A percentile compares a stretch with the other conserved stretches of the same genome.
Evolutionary conservation across 2,797 vertebrate genomes (phyloP).

Genomic region (Pelochelys cantorii): DNA sequence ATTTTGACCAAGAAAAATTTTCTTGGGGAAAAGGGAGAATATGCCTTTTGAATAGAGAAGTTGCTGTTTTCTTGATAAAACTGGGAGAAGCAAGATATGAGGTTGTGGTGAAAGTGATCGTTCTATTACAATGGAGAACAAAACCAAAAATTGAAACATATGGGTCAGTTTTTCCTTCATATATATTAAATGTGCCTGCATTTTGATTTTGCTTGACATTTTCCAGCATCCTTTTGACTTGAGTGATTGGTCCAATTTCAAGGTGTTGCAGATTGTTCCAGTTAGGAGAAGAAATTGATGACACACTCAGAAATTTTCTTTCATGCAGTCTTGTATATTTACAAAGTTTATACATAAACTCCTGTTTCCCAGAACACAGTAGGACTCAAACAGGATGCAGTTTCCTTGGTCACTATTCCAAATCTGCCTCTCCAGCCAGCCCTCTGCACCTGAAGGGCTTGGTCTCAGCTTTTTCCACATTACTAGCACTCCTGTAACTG

Average conservation of each 20-base stretch:
- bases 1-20: not conserved
- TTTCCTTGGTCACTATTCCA: not conserved
- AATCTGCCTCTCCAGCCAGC: too few species aligned
- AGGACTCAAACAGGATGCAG: not conserved
- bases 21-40: accelerated
- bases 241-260: not conserved
- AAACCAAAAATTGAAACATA: not conserved
- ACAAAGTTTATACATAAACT: too few species aligned
- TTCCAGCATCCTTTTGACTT: not conserved
- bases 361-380: not conserved
- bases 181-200: not conserved
- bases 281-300: not conserved
- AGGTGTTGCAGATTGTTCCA: not conserved
- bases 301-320: not conserved
- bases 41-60: not conserved
- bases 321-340: not conserved
- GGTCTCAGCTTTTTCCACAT: not conserved
- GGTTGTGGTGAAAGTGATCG: not conserved
- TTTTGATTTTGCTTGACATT: not conserved
- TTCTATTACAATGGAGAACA: not conserved
- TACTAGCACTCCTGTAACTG: too few species aligned
- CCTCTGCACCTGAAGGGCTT: not conserved
- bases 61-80: not conserved
- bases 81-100: not conserved
- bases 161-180: not conserved